Base-by-base conservation (phyloP, 2,888 invertebrate genomes). In the Drosophila conformis region DNA sequence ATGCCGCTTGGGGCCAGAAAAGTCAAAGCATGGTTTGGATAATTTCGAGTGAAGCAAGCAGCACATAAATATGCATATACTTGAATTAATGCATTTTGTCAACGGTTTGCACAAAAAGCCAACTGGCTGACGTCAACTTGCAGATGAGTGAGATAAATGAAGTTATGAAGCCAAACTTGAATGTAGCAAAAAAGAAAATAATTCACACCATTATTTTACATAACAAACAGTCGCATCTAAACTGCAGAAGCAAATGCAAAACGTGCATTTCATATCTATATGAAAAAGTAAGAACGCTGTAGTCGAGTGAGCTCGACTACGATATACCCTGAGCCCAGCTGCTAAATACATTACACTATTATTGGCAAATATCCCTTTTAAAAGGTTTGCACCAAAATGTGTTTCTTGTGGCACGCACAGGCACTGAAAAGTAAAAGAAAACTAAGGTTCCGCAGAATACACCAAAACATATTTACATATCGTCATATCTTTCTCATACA, bases 51-150 rank as follows among this genome's bases (percentile, higher is more conserved):
- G 46, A 61, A 58, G 15, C 60, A 57, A 76, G 63, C 66, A 49
- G 31, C 51, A 53, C 53, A 73, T 78, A 46, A 73, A 76, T 78
- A 78, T 46, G 46, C 46, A 46, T 78, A 53, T 70, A 86, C 76
- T 71, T 81, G 62, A 74, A 74, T 71, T 86, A 82, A 83, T 83
- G 81, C 64, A 73, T 77, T 77, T 80, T 73, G 80, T 69, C 80
- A 81, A 70, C 86, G 72, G 57, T 76, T 62, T 76, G 29, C 46
- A 35, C 48, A 78, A 54, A 57, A 52, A 27, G 62, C n/a, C 62
- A 33, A n/a, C 60, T 61, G 42, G 1, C 60, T 46, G 31, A 27
- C 15, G 51, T 0, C 5, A 64, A 18, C 36, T 53, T 49, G 13
- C 53, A 69, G 48, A 29, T 46, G 57, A 59, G 48, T 49, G 33